Base-by-base conservation (phyloP, 1,140 invertebrate species). In the Neuroterus valhalla region DNA sequence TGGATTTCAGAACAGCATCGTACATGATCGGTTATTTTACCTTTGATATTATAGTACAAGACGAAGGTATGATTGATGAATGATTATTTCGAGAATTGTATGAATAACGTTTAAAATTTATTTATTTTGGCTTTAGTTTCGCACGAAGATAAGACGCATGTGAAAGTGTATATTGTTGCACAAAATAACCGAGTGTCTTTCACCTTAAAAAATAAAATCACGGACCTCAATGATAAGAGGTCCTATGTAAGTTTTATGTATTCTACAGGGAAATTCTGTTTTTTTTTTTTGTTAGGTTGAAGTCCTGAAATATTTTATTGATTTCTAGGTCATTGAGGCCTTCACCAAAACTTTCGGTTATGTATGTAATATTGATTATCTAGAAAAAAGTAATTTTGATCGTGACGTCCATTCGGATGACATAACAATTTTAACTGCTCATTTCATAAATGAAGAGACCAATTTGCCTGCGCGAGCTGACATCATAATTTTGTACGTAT, bases 1-100 rank as follows among this genome's bases (percentile, higher is more conserved):
- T 92, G 19, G 90, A 88, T 75, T 91, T 92, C 74, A 85, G 88
- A 78, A 89, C 90, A 1, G 85, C 85, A 0, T 85, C 85, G 21
- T 85, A 80, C 68, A 92, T 92, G 91, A 88, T 87, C 38, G 92
- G 92, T 74, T 91, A 89, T 85, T 92, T 92, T 79, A 84, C 88
- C 69, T 92, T 93, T 71, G 75, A 91, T n/a, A 85, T 92, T 17
- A 52, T 82, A 0, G 92, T 91, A 6, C 84, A 79, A n/a, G 92
- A 93, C 73, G 75, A 87, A 50, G 85, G 89, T 91, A 82, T 66
- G 45, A 67, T 52, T 6, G 5, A 43, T 19, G n/a, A 66, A 17
- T 14, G n/a, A 55, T 74, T 15, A 42, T 73, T 38, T 8, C 21
- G 21, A 50, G 3, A 17, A n/a, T 15, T 66, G 23, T 19, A n/a